Evolutionary conservation across 2,113 vertebrate species (phyloP), one percentile per base, ranked within the genome.

Genomic region (Cebus imitator): DNA sequence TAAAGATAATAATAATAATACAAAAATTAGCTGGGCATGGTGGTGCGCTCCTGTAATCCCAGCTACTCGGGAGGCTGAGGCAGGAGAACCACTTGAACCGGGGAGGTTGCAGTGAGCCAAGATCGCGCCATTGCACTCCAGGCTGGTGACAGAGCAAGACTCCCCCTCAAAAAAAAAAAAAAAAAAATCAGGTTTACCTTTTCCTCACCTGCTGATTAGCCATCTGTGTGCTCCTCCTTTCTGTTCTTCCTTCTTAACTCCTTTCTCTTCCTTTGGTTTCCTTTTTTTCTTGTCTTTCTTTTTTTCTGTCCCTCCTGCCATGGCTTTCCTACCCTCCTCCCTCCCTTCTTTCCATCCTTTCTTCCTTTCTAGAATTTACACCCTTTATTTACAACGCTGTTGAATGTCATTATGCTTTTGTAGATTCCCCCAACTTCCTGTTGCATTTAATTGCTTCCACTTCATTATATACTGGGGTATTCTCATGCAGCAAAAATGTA

Each of bases 391-490:
- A 45, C 90, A 89, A 91, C 35, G 13, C 48, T 95, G 52, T 75
- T 90, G 75, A 72, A 78, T 43, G 43, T 64, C 66, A 16, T 72
- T 50, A 13, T 43, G 37, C 43, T 93, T 96, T 91, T 87, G 25
- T 68, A 92, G 94, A 40, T 93, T 50, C 10, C 7, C 84, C 75
- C 50, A 96, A 68, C 30, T 57, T 93, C 37, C 55, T 87, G 30
- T 76, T 95, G 27, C 52, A 61, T 70, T 87, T 93, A 87, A 50
- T 78, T 94, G 57, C 84, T 87, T 90, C 35, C 32, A 18, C 81
- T 86, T 82, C 90, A 81, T 76, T 91, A 85, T 40, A 11, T 79
- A 87, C 48, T 52, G 76, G 70, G 23, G 6, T 52, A 81, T 40
- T 85, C 64, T 82, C 50, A 55, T 18, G 5, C 64, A 85, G 68